phyloP scores from a whole-genome alignment of 2,113 vertebrate genomes.

The Hyperoodon ampullatus region DNA sequence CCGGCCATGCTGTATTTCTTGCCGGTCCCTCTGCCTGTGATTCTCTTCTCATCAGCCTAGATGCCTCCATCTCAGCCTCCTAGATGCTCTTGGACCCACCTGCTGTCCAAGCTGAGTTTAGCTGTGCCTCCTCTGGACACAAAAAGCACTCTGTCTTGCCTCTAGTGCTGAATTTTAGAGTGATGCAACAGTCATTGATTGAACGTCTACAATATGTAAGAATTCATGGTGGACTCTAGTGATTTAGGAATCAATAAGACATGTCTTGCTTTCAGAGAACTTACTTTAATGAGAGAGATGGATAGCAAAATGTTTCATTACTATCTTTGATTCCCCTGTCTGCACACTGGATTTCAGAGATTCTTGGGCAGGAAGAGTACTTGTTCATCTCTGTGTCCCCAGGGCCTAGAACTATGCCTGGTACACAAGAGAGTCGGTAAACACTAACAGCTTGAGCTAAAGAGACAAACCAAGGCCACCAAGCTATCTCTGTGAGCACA shows the following conservation, averaged over 20 bases:
- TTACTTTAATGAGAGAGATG: background rate
- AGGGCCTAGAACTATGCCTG: background rate
- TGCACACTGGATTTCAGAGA: background rate
- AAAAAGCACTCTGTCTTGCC: background rate
- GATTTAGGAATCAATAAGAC: background rate
- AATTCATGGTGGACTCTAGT: background rate
- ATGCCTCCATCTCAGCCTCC: background rate
- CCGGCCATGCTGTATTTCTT: background rate
- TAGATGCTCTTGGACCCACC: background rate
- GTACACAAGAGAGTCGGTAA: background rate
- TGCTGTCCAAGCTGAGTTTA: background rate
- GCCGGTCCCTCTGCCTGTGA: background rate
- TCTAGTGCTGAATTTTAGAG: background rate
- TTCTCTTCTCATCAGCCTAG: background rate
- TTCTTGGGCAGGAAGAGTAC: background rate
- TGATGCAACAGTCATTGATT: background rate
- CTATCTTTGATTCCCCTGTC: background rate
- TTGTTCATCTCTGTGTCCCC: background rate
- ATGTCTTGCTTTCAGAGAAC: background rate
- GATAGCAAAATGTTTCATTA: background rate
- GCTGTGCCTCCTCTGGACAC: background rate
- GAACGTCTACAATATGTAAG: background rate
- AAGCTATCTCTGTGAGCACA: background rate
- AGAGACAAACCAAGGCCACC: background rate
- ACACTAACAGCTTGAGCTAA: background rate